Conservation (phyloP, 2,113 vertebrate species). For the Halcyon senegalensis region DNA sequence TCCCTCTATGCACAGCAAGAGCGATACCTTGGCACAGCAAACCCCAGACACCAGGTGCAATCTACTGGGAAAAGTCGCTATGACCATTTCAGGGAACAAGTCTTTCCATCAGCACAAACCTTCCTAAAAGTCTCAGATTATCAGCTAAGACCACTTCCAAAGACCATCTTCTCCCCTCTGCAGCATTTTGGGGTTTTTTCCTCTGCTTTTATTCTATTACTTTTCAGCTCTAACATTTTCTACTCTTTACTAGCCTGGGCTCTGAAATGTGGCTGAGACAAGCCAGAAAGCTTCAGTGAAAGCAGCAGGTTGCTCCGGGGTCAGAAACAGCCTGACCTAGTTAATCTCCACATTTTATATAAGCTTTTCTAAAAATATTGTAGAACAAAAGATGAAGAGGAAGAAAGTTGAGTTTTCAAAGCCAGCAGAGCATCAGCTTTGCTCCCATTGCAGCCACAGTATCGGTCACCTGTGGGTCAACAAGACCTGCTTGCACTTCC, state of each 20-base stretch:
- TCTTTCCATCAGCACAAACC: not conserved
- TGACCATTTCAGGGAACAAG: not conserved
- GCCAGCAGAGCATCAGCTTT: not conserved
- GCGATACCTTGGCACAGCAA: too few relatives aligned
- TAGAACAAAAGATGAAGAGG: not conserved
- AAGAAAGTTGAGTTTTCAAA: not conserved
- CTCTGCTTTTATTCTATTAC: not conserved
- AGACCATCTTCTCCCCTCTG: not conserved
- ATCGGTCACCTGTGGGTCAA: not conserved
- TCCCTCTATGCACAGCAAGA: not conserved
- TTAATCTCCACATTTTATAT: not conserved
- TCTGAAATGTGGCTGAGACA: not conserved
- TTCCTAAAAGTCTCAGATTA: not conserved
- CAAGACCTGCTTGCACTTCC: not conserved
- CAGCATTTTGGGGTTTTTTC: not conserved
- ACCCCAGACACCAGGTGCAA: not conserved
- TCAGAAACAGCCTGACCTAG: not conserved
- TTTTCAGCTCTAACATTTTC: not conserved
- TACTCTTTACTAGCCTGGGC: not conserved
- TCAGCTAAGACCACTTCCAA: not conserved
- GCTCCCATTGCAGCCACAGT: not conserved
- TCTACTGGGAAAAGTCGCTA: not conserved
- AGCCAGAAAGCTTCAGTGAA: not conserved
- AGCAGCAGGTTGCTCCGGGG: not conserved
- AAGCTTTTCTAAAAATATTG: conserved; percentile 27